A percentile compares a stretch with the other conserved stretches of the same genome.
Evolutionary conservation across 2,797 vertebrate species (phyloP).

Genomic region (Sebastiscus albofasciatus): DNA sequence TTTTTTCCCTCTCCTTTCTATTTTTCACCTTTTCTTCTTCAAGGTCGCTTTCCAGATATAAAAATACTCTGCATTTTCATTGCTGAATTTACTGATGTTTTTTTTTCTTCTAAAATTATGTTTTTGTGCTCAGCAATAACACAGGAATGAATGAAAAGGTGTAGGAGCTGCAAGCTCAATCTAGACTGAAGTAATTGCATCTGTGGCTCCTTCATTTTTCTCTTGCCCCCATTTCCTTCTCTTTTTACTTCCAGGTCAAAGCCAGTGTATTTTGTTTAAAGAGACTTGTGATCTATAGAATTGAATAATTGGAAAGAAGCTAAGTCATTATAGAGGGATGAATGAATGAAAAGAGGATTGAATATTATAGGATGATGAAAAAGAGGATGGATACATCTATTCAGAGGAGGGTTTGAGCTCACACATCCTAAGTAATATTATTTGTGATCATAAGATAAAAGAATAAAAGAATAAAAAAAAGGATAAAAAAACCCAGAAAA

Average conservation of each 20-base stretch:
- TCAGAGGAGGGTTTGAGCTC: background rate
- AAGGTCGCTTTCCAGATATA: background rate
- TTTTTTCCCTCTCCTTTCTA: background rate
- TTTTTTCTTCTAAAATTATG: background rate
- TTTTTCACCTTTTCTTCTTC: background rate
- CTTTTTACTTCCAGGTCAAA: background rate
- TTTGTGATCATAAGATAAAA: background rate
- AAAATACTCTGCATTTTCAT: background rate
- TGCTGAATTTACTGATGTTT: background rate
- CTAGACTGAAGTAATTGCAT: background rate
- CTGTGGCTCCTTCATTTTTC: background rate
- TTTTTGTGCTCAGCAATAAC: no score
- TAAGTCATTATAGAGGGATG: background rate
- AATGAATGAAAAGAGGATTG: background rate
- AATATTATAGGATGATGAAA: background rate
- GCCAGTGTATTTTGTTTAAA: background rate
- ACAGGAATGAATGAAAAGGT: background rate
- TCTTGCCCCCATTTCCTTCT: background rate
- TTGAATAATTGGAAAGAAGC: background rate
- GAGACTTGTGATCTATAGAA: background rate
- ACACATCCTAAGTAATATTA: background rate
- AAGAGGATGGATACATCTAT: background rate
- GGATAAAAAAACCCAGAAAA: no score
- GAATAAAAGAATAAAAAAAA: no score
- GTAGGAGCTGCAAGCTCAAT: background rate